Conservation (phyloP, 2,888 invertebrate species). For the Melanargia galathea region DNA sequence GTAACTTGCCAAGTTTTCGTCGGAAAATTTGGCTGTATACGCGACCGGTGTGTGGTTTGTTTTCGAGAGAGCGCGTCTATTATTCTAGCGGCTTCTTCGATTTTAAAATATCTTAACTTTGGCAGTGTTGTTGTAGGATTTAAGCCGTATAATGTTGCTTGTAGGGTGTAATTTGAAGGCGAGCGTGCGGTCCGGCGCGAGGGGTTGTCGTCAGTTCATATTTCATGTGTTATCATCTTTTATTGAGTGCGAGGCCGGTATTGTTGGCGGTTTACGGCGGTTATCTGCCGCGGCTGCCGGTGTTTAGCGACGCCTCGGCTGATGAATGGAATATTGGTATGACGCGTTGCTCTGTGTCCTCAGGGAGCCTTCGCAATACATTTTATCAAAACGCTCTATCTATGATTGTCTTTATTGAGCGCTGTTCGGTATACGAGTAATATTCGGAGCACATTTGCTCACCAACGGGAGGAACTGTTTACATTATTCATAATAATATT, state of each 20-base stretch:
- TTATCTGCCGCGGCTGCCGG: conserved; percentile 73
- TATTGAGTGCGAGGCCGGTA: conserved; percentile 80
- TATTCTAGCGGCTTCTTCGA: conserved; percentile 56
- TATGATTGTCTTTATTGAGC: conserved; percentile 33
- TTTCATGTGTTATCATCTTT: conserved; percentile 83
- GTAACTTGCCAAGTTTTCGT: conserved; percentile 74
- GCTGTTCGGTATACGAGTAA: conserved; percentile 18
- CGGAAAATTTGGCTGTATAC: conserved; percentile 77
- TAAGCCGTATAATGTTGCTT: conserved; percentile 39
- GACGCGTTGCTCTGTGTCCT: conserved; percentile 48
- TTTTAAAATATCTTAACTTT: conserved; percentile 57
- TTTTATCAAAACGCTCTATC: conserved; percentile 38
- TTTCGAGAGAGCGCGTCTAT: conserved; percentile 73
- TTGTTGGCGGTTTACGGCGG: conserved; percentile 80
- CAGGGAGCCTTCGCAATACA: conserved; percentile 44
- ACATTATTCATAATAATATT: conserved; percentile 1
- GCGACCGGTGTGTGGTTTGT: conserved; percentile 70
- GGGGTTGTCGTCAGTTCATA: conserved; percentile 78
- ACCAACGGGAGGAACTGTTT: background rate
- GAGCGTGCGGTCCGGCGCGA: conserved; percentile 45
- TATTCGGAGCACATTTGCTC: conserved; percentile 13
- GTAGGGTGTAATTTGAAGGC: conserved; percentile 46
- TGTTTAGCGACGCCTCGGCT: conserved; percentile 73
- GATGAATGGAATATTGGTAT: conserved; percentile 76
- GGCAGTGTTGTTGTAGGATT: conserved; percentile 33